Base-by-base conservation (phyloP, 2,888 invertebrate genomes). In the Ophraella communa region DNA sequence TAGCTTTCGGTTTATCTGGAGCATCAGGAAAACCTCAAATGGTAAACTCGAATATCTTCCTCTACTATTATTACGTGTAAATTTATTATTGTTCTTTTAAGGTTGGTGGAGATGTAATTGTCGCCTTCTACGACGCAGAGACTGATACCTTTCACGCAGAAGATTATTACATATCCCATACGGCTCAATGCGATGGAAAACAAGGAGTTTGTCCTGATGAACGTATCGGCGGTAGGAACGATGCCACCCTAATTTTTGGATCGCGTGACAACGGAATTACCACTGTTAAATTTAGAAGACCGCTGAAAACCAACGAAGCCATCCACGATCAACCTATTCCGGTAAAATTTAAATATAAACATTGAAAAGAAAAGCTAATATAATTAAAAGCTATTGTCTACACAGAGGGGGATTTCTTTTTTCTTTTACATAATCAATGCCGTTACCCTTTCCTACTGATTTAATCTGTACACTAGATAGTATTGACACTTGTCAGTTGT, bases 151-250 rank as follows among this genome's bases (percentile, higher is more conserved):
- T 93, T 62, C 86, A 89, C 56, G 94, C 92, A 1, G 88, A 90
- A 10, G 96, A 96, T 82, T 96, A 95, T 81, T 91, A 89, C 76
- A 90, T 96, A 81, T 91, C 92, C 0, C 90, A 92, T 70, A 83
- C 90, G 58, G 87, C 93, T 0, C 91, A 94, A 80, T 94, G 94
- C 75, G 93, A 94, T 77, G 93, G 93, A 0, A 87, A 88, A 73
- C 86, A 87, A 33, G 95, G 95, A 0, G 94, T 94, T 4, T 96
- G 95, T 76, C 95, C 95, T 0, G 95, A 95, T 78, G 87, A 88
- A 67, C 84, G 91, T 45, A 85, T 95, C 10, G 91, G 4, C 88
- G 90, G 70, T 87, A 92, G 53, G 89, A 89, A 74, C 55, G 74
- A 75, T 39, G 91, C 89, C 0, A 84, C 86, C 3, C 80, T 94